Evolutionary conservation across 2,797 vertebrate genomes (phyloP), one percentile per base, ranked within the genome.

Genomic region (Centropyge bicolor): DNA sequence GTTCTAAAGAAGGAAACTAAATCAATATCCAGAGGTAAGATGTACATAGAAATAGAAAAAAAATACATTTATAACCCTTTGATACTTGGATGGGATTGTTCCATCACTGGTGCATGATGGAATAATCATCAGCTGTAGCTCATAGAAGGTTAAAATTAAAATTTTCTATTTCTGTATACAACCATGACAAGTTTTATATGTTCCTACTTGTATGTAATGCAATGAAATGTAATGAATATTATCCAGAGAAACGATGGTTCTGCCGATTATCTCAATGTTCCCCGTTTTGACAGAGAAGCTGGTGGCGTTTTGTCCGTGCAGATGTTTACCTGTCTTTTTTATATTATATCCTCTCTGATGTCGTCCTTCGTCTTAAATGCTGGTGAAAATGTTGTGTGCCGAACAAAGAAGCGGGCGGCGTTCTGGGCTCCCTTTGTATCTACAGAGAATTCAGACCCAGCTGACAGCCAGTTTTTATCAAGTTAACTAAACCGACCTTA

Each of bases 291-390:
- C 74, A 65, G 81, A 78, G 62, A 84, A 80, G 66, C 43, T 36
- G 74, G 76, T 78, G 74, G 66, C 76, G 49, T 83, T 86, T 85
- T 73, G 89, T 91, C 80, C 84, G 86, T 83, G 73, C 77, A 65
- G 75, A 84, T 88, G 83, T 87, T 89, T 89, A 74, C 49, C 65
- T 78, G 88, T 92, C 81, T 90, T 90, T 40, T 89, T 81, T 81
- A 74, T 89, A 83, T 74, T 81, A 66, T 86, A 86, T 74, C 68
- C 75, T 82, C 74, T 81, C 68, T 79, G 61, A 86, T 76, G 70
- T 85, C 20, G 65, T 85, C 4, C 60, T 87, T 76, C 81, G 82
- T 93, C 88, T 83, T 67, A 81, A 82, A 86, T 20, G 63, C 90
- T 82, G 87, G 75, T 89, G 73, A 83, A 84, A 83, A 79, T 64